Percentiles rank a stretch among this genome's conserved stretches.
Evolutionary conservation across 2,797 vertebrate genomes (phyloP).

Genomic region (Numenius phaeopus): DNA sequence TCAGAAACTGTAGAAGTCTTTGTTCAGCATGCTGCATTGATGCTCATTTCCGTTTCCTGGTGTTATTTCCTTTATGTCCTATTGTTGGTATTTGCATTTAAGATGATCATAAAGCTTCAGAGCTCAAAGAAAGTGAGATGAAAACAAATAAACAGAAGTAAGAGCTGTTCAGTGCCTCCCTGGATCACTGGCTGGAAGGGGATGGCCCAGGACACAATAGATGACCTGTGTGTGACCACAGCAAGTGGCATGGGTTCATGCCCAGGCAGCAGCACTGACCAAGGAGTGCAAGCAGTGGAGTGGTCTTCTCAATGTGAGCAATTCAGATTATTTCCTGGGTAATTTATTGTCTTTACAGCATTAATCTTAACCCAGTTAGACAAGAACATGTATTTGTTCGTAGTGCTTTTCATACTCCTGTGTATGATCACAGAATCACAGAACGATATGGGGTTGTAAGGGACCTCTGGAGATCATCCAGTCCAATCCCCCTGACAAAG

Average conservation of each 20-base stretch:
- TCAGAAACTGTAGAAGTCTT: not conserved
- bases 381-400: not conserved
- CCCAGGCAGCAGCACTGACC: not conserved
- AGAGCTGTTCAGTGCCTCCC: not conserved
- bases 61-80: constrained; percentile 9
- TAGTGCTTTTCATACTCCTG: not conserved
- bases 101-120: not conserved
- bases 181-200: not conserved
- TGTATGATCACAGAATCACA: not conserved
- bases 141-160: constrained; percentile 10
- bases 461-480: too few relatives aligned
- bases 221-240: not conserved
- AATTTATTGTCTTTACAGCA: not conserved
- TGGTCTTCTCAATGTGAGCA: not conserved
- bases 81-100: not conserved
- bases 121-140: not conserved
- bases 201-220: not conserved
- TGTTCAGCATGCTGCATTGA: not conserved
- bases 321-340: not conserved
- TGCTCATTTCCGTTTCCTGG: not conserved
- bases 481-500: too few relatives aligned
- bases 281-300: not conserved
- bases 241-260: not conserved
- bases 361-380: not conserved
- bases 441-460: too few relatives aligned